Evolutionary conservation across 2,113 vertebrate species (phyloP), one percentile per base, ranked within the genome.

Genomic region (Clarias gariepinus): DNA sequence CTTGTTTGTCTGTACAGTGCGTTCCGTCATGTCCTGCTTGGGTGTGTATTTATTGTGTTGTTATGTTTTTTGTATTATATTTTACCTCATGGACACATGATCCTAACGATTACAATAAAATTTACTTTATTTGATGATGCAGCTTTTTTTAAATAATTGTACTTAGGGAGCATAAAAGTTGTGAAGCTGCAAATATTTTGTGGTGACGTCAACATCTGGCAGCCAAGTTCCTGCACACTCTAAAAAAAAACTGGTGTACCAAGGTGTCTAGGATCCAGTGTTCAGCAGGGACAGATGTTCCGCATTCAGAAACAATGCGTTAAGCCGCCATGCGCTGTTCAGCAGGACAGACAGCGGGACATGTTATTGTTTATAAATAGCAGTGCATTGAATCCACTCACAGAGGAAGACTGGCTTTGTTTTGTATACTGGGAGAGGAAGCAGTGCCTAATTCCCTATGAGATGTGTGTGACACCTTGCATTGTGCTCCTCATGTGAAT

Each of bases 381-480:
- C 81, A 15, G 57, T 64, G 81, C 71, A 94, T 94, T 86, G 85
- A 88, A 84, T 89, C 90, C 25, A 88, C 55, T 74, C 78, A 85
- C 84, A 83, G 91, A 93, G 94, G 92, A 94, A 93, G 91, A 91
- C 89, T 81, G 89, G 91, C 94, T 94, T 94, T 94, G 93, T 94
- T 92, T 93, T 91, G 87, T 89, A 91, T 91, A 94, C 92, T 92
- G 93, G 87, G 90, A 95, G 92, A 94, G 94, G 95, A 95, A 95
- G 94, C 84, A 64, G 86, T 60, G 83, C 90, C 92, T 95, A 93
- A 94, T 94, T 94, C 91, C 92, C 92, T 91, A 77, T 90, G 91
- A 94, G 93, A 93, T 89, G 81, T 93, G 92, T 94, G 93, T 93
- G 94, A 94, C 93, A 95, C 92, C 92, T 83, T 71, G 90, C 90